Percentiles rank a stretch among this genome's conserved stretches.
Conservation (phyloP, 1,140 invertebrate genomes). For the Drosophila tani region DNA sequence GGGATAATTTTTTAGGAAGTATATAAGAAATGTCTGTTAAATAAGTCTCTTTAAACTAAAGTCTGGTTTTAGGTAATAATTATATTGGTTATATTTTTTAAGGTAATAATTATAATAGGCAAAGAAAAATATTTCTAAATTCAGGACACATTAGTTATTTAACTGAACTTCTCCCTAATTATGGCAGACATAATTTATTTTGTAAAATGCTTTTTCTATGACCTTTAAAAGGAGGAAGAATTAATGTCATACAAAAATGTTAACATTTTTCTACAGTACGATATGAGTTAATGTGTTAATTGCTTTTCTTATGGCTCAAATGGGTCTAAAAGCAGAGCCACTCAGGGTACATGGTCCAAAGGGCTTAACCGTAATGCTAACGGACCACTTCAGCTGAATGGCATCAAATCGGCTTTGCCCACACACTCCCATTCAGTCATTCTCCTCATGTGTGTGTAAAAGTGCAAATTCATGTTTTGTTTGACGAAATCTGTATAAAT, state of each 20-base stretch:
- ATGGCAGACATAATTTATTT: too few relatives aligned
- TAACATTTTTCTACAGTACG: background rate
- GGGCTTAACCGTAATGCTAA: constrained; percentile 27
- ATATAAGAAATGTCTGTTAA: background rate
- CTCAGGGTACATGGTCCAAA: constrained; percentile 29
- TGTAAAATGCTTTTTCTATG: too few relatives aligned
- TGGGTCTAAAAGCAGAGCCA: constrained; percentile 2
- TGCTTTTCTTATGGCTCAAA: background rate
- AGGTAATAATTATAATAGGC: too few relatives aligned
- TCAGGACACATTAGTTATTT: too few relatives aligned
- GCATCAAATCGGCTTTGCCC: constrained; percentile 44
- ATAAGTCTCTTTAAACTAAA: background rate
- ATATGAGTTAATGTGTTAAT: background rate
- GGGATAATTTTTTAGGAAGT: background rate
- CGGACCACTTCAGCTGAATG: constrained; percentile 22
- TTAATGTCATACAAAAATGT: background rate
- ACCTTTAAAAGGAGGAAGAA: too few relatives aligned
- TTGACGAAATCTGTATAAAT: constrained; percentile 83
- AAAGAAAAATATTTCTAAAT: too few relatives aligned
- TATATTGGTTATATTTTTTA: background rate
- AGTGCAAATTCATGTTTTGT: constrained; percentile 82
- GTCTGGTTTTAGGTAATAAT: background rate
- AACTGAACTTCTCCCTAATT: too few relatives aligned
- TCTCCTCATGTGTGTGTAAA: constrained; percentile 44
- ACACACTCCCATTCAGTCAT: constrained; percentile 5